Conservation (phyloP, 2,797 vertebrate genomes). For the Trematomus bernacchii region DNA sequence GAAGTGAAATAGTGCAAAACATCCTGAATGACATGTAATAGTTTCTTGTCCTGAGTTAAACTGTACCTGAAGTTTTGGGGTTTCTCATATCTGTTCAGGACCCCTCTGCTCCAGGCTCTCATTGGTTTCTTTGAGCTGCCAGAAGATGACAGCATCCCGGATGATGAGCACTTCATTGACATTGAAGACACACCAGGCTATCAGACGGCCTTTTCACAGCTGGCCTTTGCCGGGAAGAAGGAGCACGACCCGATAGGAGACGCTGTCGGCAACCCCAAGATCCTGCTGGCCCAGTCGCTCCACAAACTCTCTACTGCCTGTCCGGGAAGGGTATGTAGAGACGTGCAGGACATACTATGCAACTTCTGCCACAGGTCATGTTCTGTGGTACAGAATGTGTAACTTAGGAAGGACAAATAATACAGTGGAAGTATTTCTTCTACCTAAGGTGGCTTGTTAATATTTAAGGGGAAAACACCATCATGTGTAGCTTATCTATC, state of each 20-base stretch:
- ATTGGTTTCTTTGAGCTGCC: conserved; percentile 98
- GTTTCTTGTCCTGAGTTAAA: neutral
- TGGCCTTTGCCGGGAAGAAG: conserved; percentile 97
- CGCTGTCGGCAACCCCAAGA: conserved; percentile 93
- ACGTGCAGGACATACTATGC: neutral
- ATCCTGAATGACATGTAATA: neutral
- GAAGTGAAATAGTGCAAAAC: too few species aligned
- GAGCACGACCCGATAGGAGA: conserved; percentile 97
- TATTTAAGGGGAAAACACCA: too few species aligned
- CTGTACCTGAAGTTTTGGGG: neutral
- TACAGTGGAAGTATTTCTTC: too few species aligned
- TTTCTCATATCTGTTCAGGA: conserved; percentile 81
- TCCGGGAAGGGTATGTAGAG: conserved; percentile 92
- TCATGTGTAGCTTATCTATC: too few species aligned
- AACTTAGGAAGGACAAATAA: too few species aligned
- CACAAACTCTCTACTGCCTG: conserved; percentile 97
- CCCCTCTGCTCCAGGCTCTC: conserved; percentile 94
- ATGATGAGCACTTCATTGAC: conserved; percentile 99
- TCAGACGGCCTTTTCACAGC: conserved; percentile 98
- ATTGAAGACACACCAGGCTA: conserved; percentile 98
- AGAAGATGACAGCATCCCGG: conserved; percentile 96
- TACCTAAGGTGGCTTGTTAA: too few species aligned
- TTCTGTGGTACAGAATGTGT: neutral
- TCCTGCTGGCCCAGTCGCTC: conserved; percentile 96
- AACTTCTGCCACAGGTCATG: neutral